These are phyloP conservation scores for Callopanchax toddi DNA, from an alignment of 2,113 vertebrate species.

Conservation along the genomic window DNA sequence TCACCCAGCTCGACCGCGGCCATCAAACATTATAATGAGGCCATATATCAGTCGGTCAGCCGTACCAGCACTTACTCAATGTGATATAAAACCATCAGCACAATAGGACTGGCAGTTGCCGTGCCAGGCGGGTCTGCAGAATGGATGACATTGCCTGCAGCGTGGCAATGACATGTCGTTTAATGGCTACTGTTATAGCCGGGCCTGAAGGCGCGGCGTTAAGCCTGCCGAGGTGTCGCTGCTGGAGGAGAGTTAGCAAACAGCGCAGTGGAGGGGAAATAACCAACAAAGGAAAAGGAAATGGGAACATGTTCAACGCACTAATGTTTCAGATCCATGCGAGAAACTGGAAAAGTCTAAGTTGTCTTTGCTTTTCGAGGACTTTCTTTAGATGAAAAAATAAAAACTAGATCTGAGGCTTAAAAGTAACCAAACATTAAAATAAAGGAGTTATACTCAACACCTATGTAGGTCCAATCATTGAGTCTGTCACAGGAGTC, in stretches of 20 bases:
- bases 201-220: constrained; percentile 9
- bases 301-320: background rate
- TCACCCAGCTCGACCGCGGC: constrained; percentile 62
- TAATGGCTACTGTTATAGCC: constrained; percentile 54
- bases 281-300: background rate
- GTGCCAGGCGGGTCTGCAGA: constrained; percentile 13
- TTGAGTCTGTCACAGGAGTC: too few species aligned
- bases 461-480: too few species aligned
- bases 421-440: too few species aligned
- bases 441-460: too few species aligned
- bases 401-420: too few species aligned
- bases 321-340: too few species aligned
- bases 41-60: constrained; percentile 69
- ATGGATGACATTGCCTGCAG: constrained; percentile 63
- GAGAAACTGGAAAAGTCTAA: too few species aligned
- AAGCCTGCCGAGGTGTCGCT: constrained; percentile 28
- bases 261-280: background rate
- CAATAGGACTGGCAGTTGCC: constrained; percentile 10
- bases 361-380: too few species aligned
- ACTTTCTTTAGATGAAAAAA: too few species aligned
- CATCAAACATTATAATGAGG: constrained; percentile 78
- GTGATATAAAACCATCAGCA: constrained; percentile 66
- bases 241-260: constrained; percentile 33
- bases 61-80: constrained; percentile 51
- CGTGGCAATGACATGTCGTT: constrained; percentile 46